These are phyloP conservation scores for Cyaniris semiargus DNA, from an alignment of 2,888 invertebrate species.

Conservation along the genomic window DNA sequence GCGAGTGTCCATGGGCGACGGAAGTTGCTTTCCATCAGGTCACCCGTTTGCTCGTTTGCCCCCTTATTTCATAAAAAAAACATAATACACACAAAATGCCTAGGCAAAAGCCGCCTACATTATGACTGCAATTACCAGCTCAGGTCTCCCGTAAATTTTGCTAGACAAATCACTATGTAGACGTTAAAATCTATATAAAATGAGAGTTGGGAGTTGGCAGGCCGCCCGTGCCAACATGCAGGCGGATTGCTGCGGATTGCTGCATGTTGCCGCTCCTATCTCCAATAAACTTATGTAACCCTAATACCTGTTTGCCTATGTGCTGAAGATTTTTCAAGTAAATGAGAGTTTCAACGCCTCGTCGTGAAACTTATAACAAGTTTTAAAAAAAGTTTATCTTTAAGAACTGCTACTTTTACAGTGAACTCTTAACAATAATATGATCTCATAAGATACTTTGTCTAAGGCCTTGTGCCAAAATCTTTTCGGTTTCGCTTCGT, in stretches of 20 bases:
- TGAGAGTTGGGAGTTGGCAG: constrained; percentile 4
- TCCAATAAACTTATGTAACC: constrained; percentile 12
- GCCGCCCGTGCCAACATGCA: constrained; percentile 6
- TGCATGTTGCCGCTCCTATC: constrained; percentile 5
- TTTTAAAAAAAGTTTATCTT: too few relatives aligned
- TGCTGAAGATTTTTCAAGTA: background rate
- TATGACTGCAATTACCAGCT: constrained; percentile 7
- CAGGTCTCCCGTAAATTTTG: constrained; percentile 17
- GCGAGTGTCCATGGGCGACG: too few relatives aligned
- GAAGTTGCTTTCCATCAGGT: too few relatives aligned
- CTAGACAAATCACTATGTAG: constrained; percentile 13
- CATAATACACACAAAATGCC: too few relatives aligned
- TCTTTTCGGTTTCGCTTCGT: too few relatives aligned
- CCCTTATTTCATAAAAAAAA: too few relatives aligned
- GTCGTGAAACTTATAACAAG: background rate
- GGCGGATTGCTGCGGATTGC: constrained; percentile 8
- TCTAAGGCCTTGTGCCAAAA: too few relatives aligned
- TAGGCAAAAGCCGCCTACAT: background rate
- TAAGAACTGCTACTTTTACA: too few relatives aligned
- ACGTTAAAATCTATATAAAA: constrained; percentile 17
- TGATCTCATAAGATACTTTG: too few relatives aligned
- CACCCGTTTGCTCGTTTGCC: too few relatives aligned
- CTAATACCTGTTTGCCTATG: background rate
- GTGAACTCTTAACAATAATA: too few relatives aligned
- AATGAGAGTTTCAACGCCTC: background rate